These are phyloP conservation scores for Gandaritis pyraliata DNA, from an alignment of 2,888 invertebrate genomes.

Conservation along the genomic window DNA sequence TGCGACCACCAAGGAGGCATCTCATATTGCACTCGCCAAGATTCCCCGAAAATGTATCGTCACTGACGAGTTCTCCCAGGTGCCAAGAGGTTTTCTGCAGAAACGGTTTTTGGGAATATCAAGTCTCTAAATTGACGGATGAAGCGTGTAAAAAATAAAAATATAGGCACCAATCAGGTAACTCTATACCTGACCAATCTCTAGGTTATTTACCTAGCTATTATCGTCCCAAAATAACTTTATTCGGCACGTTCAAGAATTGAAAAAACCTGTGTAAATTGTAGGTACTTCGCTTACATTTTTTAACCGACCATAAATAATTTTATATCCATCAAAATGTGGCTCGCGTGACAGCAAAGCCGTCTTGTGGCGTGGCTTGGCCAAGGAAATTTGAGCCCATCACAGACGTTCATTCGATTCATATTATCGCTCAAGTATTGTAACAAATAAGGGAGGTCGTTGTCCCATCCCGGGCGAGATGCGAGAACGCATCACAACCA, in stretches of 20 bases:
- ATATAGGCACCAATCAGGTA: not conserved
- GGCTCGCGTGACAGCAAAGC: slow-evolving; percentile 74
- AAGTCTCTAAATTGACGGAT: slow-evolving; percentile 21
- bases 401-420: slow-evolving; percentile 76
- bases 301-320: slow-evolving; percentile 60
- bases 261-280: slow-evolving; percentile 41
- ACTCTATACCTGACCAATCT: slow-evolving; percentile 8
- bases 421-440: slow-evolving; percentile 79
- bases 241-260: slow-evolving; percentile 29
- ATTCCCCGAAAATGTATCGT: slow-evolving; percentile 71
- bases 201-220: slow-evolving; percentile 9
- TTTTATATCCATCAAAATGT: slow-evolving; percentile 69
- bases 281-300: slow-evolving; percentile 41
- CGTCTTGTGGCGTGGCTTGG: slow-evolving; percentile 51
- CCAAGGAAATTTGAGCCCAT: slow-evolving; percentile 76
- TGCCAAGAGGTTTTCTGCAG: slow-evolving; percentile 59
- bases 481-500: slow-evolving; percentile 65
- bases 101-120: slow-evolving; percentile 23
- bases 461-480: slow-evolving; percentile 67
- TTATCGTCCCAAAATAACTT: slow-evolving; percentile 39
- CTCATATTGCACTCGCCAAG: slow-evolving; percentile 67
- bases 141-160: not conserved
- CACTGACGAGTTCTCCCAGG: slow-evolving; percentile 68
- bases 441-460: slow-evolving; percentile 80
- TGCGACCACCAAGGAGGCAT: slow-evolving; percentile 69